Evolutionary conservation across 2,888 invertebrate species (phyloP).

Genomic region (Blomia tropicalis): DNA sequence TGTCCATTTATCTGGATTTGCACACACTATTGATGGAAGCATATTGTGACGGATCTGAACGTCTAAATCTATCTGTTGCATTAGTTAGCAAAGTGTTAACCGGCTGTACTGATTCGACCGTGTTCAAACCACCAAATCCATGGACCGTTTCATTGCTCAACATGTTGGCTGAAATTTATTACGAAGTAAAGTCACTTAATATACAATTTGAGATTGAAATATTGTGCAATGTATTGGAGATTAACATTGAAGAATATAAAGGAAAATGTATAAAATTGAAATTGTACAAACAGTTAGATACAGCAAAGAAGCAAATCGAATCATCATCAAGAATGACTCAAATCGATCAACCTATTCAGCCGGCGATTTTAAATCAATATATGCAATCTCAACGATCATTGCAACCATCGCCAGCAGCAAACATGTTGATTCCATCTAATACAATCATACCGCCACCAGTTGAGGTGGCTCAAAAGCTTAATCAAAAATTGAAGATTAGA

Average conservation of each 20-base stretch:
- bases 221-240: conserved; percentile 73
- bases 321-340: background rate
- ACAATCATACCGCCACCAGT: background rate
- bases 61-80: conserved; percentile 89
- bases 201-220: conserved; percentile 99
- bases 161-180: conserved; percentile 85
- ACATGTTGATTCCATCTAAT: background rate
- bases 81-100: conserved; percentile 96
- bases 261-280: conserved; percentile 22
- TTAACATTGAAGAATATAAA: conserved; percentile 51
- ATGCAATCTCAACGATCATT: background rate
- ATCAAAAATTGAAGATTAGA: conserved; percentile 36
- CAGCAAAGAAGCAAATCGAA: background rate
- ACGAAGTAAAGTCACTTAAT: conserved; percentile 89
- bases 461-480: background rate
- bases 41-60: conserved; percentile 91
- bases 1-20: conserved; percentile 69
- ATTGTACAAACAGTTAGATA: background rate
- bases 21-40: conserved; percentile 90
- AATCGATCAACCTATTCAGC: too few species aligned
- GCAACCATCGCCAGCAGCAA: background rate
- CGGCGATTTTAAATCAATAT: background rate
- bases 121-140: conserved; percentile 87
- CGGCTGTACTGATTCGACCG: conserved; percentile 75
- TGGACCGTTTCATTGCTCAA: conserved; percentile 97